Evolutionary conservation across 2,113 vertebrate species (phyloP).

Genomic region (Ceyx cyanopectus): DNA sequence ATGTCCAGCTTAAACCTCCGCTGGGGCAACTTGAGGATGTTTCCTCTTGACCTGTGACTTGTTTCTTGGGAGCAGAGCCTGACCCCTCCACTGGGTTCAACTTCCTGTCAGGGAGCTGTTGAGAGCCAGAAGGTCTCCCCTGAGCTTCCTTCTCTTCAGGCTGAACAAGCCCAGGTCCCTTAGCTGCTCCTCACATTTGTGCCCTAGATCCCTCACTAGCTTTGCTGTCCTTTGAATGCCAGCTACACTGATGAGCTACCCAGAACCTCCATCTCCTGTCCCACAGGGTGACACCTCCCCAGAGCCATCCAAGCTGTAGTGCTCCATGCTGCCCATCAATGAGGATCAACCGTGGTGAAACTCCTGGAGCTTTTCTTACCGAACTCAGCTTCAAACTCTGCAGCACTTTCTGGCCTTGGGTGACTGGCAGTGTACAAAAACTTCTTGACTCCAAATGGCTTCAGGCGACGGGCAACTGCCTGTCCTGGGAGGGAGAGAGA

Average conservation of each 20-base stretch:
- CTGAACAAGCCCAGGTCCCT: neutral
- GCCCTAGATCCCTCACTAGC: neutral
- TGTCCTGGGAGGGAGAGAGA: conserved; percentile 78
- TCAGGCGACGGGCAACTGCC: conserved; percentile 89
- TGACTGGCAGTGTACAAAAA: conserved; percentile 88
- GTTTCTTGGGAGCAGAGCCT: neutral
- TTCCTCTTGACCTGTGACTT: neutral
- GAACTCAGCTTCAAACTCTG: conserved; percentile 86
- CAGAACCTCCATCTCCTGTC: no score
- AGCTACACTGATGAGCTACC: fast-evolving
- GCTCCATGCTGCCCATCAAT: fast-evolving
- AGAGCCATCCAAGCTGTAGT: fast-evolving
- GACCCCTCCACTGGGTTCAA: neutral
- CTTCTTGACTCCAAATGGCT: conserved; percentile 91
- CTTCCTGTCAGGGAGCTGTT: neutral
- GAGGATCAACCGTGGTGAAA: fast-evolving
- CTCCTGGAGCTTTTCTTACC: conserved; percentile 71
- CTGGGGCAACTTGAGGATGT: neutral
- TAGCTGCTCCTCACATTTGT: neutral
- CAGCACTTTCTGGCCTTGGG: conserved; percentile 77
- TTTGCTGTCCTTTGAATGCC: neutral
- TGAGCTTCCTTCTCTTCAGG: neutral
- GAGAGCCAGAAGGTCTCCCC: neutral
- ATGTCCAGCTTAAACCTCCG: neutral
- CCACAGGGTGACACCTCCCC: fast-evolving